Conservation (phyloP, 2,797 vertebrate species). For the Cirrhinus mrigala region DNA sequence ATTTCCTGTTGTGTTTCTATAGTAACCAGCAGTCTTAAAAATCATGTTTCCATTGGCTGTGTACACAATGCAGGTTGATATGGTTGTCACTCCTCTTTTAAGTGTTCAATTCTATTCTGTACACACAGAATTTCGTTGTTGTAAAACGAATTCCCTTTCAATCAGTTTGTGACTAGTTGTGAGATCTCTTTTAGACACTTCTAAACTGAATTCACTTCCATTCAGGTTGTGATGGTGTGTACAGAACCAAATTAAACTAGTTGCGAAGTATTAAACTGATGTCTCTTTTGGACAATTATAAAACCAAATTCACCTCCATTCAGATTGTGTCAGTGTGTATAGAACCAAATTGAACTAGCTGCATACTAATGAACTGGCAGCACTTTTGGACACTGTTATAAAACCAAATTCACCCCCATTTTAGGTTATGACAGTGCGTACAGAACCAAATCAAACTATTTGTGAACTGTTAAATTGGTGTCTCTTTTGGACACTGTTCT, state of each 20-base stretch:
- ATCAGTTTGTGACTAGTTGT: no score
- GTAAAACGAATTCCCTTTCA: no score
- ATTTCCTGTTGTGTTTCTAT: constrained; percentile 81
- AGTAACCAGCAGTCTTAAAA: constrained; percentile 71
- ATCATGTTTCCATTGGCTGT: constrained; percentile 19
- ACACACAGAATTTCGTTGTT: neutral
- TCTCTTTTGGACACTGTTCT: neutral
- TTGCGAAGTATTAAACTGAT: neutral
- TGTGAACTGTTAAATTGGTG: neutral
- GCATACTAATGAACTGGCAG: neutral
- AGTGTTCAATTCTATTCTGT: neutral
- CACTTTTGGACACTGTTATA: neutral
- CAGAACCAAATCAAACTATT: neutral
- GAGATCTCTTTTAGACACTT: no score
- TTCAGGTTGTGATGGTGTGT: neutral
- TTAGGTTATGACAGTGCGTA: neutral
- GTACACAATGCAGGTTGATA: neutral
- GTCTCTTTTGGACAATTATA: neutral
- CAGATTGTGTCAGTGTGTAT: neutral
- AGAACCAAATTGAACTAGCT: neutral
- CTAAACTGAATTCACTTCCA: neutral
- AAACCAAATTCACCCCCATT: neutral
- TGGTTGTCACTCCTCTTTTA: neutral
- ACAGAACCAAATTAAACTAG: neutral
- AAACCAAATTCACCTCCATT: neutral